phyloP scores from a whole-genome alignment of 2,113 vertebrate species.

The Candoia aspera region DNA sequence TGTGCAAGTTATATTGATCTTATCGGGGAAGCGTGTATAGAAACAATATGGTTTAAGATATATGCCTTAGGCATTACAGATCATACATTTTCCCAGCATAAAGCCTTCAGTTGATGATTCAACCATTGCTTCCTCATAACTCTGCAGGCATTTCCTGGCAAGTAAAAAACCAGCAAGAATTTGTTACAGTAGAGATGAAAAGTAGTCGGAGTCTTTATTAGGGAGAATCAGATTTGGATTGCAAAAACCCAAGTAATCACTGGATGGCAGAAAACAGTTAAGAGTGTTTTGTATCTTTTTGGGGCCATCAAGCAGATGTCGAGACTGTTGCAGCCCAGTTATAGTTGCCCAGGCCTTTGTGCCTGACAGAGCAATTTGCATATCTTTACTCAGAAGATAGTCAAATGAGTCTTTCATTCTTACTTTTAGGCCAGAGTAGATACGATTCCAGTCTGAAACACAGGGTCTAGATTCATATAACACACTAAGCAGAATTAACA shows the following conservation, averaged over 20 bases:
- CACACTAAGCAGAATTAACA: background rate
- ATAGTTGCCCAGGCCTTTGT: background rate
- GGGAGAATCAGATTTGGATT: background rate
- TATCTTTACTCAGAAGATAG: background rate
- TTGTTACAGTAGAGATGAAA: background rate
- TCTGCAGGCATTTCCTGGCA: background rate
- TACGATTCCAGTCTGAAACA: background rate
- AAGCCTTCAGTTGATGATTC: conserved; percentile 17
- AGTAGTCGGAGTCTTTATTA: background rate
- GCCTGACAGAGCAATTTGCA: background rate
- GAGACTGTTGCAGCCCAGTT: background rate
- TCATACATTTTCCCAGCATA: conserved; percentile 19
- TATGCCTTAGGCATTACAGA: conserved; percentile 23
- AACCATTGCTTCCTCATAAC: conserved; percentile 11
- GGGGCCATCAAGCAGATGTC: background rate
- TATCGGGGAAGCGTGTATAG: conserved; percentile 19
- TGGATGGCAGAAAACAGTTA: background rate
- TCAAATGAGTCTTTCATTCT: background rate
- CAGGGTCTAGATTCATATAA: background rate
- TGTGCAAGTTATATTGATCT: conserved; percentile 38
- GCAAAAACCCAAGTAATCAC: background rate
- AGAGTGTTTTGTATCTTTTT: background rate
- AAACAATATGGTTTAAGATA: conserved; percentile 33
- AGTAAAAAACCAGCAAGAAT: background rate
- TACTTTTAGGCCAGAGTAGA: background rate